Evolutionary conservation across 2,888 invertebrate genomes (phyloP).

Genomic region (Drosophila rubida): DNA sequence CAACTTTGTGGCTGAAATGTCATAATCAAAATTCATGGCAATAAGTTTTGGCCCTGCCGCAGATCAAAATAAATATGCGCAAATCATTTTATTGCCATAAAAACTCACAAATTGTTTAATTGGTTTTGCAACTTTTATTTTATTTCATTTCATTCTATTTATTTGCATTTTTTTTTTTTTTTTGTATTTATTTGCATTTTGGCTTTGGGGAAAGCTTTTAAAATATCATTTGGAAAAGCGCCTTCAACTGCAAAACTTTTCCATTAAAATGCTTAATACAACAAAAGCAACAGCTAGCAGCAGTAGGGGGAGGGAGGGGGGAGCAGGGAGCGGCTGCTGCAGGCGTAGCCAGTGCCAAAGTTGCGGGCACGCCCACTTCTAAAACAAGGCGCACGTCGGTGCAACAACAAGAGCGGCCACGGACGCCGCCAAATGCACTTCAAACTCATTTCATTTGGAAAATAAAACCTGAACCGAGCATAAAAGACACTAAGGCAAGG

Average conservation of each 20-base stretch:
- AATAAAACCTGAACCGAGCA: slow-evolving; percentile 75
- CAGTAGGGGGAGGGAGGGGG: not conserved
- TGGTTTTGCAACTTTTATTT: slow-evolving; percentile 54
- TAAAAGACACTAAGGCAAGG: slow-evolving; percentile 67
- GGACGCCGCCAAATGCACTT: slow-evolving; percentile 75
- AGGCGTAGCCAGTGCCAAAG: slow-evolving; percentile 56
- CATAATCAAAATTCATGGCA: slow-evolving; percentile 30
- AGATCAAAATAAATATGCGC: slow-evolving; percentile 40
- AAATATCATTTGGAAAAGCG: slow-evolving; percentile 78
- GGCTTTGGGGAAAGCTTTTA: slow-evolving; percentile 69
- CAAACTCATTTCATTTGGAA: slow-evolving; percentile 82
- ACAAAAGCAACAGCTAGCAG: slow-evolving; percentile 42
- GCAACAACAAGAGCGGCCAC: slow-evolving; percentile 34
- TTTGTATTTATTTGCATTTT: slow-evolving; percentile 16
- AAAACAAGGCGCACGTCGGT: slow-evolving; percentile 60
- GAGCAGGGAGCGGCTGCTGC: slow-evolving; percentile 15
- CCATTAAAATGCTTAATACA: slow-evolving; percentile 78
- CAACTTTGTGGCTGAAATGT: not conserved
- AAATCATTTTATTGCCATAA: slow-evolving; percentile 43
- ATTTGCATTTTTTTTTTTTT: slow-evolving; percentile 9
- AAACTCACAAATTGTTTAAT: slow-evolving; percentile 67
- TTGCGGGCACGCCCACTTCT: slow-evolving; percentile 72
- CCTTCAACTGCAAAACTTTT: slow-evolving; percentile 79
- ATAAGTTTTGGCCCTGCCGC: slow-evolving; percentile 24
- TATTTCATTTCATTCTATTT: slow-evolving; percentile 22